Evolutionary conservation across 2,113 vertebrate genomes (phyloP).

Genomic region (Clarias macrocephalus): DNA sequence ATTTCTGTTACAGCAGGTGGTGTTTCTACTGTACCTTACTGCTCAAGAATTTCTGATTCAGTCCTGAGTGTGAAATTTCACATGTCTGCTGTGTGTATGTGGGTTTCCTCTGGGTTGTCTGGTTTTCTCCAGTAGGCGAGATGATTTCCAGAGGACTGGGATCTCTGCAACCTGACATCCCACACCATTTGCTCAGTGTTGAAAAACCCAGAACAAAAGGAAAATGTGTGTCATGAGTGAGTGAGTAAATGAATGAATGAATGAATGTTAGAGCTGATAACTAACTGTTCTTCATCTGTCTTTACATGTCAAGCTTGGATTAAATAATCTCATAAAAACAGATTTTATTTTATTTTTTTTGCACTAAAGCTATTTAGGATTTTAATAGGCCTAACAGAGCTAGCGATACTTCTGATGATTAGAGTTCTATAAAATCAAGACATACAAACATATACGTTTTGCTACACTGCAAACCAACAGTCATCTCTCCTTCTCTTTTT

Average conservation of each 20-base stretch:
- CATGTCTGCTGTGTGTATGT: background rate
- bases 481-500: constrained; percentile 36
- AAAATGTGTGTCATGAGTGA: background rate
- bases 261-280: background rate
- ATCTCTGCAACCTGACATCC: background rate
- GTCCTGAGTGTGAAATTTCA: background rate
- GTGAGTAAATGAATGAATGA: background rate
- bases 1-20: background rate
- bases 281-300: background rate
- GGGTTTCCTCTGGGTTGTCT: background rate
- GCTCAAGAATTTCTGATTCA: background rate
- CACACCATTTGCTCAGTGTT: background rate
- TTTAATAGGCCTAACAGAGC: background rate
- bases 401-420: background rate
- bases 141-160: background rate
- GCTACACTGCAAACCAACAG: constrained; percentile 9
- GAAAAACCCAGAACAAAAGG: background rate
- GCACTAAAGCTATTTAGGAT: background rate
- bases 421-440: background rate
- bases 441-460: background rate
- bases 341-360: background rate
- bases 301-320: background rate
- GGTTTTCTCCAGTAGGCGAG: background rate
- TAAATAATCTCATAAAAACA: no score
- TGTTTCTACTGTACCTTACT: background rate